A percentile compares a stretch with the other conserved stretches of the same genome.
These are phyloP conservation scores for Tetragnatha versicolor DNA, from an alignment of 1,140 invertebrate genomes.

Conservation along the genomic window DNA sequence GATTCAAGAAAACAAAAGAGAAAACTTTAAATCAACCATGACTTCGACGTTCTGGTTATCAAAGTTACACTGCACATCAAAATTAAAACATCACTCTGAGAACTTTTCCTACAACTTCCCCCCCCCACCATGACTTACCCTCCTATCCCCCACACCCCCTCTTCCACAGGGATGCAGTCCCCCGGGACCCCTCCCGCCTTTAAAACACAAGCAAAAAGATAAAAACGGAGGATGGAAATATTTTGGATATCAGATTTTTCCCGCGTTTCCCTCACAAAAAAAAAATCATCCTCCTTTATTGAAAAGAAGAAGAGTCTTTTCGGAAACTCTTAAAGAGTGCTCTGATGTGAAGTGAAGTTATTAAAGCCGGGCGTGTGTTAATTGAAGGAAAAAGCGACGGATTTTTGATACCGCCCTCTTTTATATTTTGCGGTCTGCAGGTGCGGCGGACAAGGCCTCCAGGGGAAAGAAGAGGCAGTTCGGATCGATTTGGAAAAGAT, in stretches of 20 bases:
- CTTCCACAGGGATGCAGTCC: background rate
- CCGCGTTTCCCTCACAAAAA: background rate
- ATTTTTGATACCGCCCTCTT: background rate
- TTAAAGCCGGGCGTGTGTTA: background rate
- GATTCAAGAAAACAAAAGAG: no score
- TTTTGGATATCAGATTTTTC: background rate
- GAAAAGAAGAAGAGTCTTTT: background rate
- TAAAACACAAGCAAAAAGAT: constrained; percentile 7
- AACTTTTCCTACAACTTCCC: no score
- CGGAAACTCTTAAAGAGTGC: background rate
- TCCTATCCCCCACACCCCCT: background rate
- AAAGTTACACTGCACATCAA: no score
- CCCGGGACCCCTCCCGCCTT: background rate
- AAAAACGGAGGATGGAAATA: constrained; percentile 1
- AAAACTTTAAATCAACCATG: no score
- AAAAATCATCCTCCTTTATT: background rate
- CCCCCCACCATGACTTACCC: background rate
- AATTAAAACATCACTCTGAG: no score
- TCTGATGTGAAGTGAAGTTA: constrained; percentile 10
- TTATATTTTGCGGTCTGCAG: constrained; percentile 15
- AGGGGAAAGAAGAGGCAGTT: background rate
- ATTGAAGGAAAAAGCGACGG: constrained; percentile 2
- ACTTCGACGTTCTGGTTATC: no score
- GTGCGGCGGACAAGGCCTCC: background rate
- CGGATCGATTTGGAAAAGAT: constrained; percentile 7